Percentiles rank a stretch among this genome's conserved stretches.
phyloP scores from a whole-genome alignment of 2,888 invertebrate genomes.

The Diaprepes abbreviatus region DNA sequence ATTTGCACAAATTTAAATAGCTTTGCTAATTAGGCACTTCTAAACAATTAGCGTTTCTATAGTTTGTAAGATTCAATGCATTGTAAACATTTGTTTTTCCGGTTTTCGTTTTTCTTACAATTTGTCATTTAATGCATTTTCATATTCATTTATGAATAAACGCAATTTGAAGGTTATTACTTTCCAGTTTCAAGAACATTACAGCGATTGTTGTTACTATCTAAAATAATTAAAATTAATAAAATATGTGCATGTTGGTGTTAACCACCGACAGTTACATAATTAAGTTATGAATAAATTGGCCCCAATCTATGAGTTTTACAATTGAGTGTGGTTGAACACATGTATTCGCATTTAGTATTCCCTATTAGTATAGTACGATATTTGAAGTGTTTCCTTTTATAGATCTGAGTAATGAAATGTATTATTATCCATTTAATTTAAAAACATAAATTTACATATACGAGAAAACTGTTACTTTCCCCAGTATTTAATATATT shows the following conservation, averaged over 20 bases:
- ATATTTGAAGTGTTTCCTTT: no score
- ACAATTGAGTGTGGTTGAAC: no score
- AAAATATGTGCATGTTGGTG: not conserved
- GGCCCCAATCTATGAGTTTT: not conserved
- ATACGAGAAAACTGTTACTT: no score
- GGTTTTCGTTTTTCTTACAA: slow-evolving; percentile 5
- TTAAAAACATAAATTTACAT: no score
- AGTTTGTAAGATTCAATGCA: not conserved
- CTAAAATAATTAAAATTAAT: slow-evolving; percentile 14
- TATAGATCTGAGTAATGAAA: no score
- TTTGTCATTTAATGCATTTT: slow-evolving; percentile 2
- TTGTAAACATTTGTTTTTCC: not conserved
- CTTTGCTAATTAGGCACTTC: no score
- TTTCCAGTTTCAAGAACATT: slow-evolving; percentile 36
- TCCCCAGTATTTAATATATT: no score
- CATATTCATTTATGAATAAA: not conserved
- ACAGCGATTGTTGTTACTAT: slow-evolving; percentile 8
- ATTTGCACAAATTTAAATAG: no score
- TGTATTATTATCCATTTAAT: no score
- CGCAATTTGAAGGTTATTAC: slow-evolving; percentile 31
- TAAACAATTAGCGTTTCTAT: no score
- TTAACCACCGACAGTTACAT: slow-evolving; percentile 2
- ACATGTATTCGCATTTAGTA: no score
- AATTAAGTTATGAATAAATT: slow-evolving; percentile 9
- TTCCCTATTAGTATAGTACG: no score